Base-by-base conservation (phyloP, 2,888 invertebrate species). In the Gortyna flavago region DNA sequence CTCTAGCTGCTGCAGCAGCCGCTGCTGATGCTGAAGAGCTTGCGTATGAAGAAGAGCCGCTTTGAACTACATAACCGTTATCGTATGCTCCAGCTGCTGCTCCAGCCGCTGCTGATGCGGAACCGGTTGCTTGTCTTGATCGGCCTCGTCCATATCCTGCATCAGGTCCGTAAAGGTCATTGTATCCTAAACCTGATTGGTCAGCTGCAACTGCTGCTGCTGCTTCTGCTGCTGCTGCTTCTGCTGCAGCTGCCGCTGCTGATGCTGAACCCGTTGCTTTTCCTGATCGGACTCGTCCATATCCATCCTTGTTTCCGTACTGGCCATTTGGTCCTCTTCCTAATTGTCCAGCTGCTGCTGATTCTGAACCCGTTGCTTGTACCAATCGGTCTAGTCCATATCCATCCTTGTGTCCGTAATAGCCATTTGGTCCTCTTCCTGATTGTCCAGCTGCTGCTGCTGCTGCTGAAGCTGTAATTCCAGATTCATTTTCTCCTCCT, bases 351-450 rank as follows among this genome's bases (percentile, higher is more conserved):
- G 8, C 13, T 16, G 51, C 35, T 9, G 18, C 9, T 32, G 32
- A 9, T 18, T 9, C 21, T 62, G 21, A 9, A 2, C 5, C 62
- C 4, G 32, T 4, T 5, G 5, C 32, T 32, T 7, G 7, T 16
- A 8, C 51, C 8, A 25, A n/a, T 68, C 2, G 16, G 5, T 5
- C 21, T 1, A 5, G 4, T 9, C 8, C 25, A 35, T 51, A 0
- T 35, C 0, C 1, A 8, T 0, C 8, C 0, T 32, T 2, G 25
- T 6, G 0, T 35, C 32, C 16, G 16, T 25, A 0, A 5, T 0
- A 9, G 6, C 5, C 51, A 35, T 16, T 3, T 2, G 13, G 11
- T 32, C 32, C 21, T 13, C 0, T 4, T 11, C 32, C 7, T 16
- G 48, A 16, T 8, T 21, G 11, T 21, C 4, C 48, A 7, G 8